These are phyloP conservation scores for Microplitis deprimator DNA, from an alignment of 2,888 invertebrate species.

Conservation along the genomic window DNA sequence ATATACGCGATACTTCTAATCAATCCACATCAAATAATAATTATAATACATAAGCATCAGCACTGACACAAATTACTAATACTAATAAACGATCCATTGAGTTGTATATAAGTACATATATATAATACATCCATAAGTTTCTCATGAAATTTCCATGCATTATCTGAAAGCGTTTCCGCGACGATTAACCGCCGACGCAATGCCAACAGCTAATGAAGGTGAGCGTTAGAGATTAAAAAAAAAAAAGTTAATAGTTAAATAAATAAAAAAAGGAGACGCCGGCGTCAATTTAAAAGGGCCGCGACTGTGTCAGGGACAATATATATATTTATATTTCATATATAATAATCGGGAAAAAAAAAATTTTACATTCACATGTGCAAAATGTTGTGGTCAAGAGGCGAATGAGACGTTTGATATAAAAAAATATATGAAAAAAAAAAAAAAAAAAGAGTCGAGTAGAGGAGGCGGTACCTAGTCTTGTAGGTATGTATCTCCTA, in stretches of 20 bases:
- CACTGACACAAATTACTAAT: not conserved
- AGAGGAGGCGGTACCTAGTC: slow-evolving; percentile 34
- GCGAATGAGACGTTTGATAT: not conserved
- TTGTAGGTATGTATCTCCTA: slow-evolving; percentile 58
- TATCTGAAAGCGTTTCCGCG: slow-evolving; percentile 18
- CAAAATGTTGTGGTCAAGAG: not conserved
- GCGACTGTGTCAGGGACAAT: slow-evolving; percentile 50
- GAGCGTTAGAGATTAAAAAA: slow-evolving; percentile 8
- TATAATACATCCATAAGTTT: not conserved
- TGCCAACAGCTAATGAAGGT: slow-evolving; percentile 7
- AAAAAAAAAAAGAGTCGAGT: slow-evolving; percentile 8
- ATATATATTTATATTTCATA: not conserved
- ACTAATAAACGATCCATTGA: slow-evolving; percentile 11
- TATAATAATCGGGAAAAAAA: no score
- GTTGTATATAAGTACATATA: no score
- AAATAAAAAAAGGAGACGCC: slow-evolving; percentile 25
- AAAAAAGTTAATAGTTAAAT: slow-evolving; percentile 18
- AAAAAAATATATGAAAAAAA: not conserved
- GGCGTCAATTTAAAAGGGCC: slow-evolving; percentile 46
- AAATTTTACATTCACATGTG: not conserved
- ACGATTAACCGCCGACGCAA: slow-evolving; percentile 15
- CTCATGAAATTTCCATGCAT: slow-evolving; percentile 19
- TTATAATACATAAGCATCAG: slow-evolving; percentile 5
- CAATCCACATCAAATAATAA: slow-evolving; percentile 22
- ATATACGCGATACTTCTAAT: slow-evolving; percentile 14